Base-by-base conservation (phyloP, 2,888 invertebrate species). In the Eupithecia tripunctaria region DNA sequence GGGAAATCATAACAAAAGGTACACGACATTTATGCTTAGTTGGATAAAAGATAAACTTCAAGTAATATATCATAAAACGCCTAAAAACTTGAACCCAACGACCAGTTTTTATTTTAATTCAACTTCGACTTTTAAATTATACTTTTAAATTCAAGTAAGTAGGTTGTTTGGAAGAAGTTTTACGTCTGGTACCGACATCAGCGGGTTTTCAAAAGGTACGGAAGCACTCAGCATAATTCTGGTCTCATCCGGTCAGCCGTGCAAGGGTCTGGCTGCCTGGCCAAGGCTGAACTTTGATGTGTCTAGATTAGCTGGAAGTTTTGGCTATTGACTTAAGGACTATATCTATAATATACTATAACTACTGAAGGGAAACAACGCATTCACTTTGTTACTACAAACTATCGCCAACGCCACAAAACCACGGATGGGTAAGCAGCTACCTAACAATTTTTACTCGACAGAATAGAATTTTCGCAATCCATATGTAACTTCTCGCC, bases 261-360 rank as follows among this genome's bases (percentile, higher is more conserved):
- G n/a, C 18, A 36, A 63, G 36, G 36, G 63, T n/a, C 18, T n/a
- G 6, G 29, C 36, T 32, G 63, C n/a, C n/a, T n/a, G 29, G 63
- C 21, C 2, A 36, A 18, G 12, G 36, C 60, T 60, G 18, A 8
- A 29, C 36, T 36, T 62, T 36, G 32, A 63, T 63, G 36, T 36
- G 63, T 63, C 63, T 36, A 63, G 63, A 60, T 60, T 27, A 60
- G 15, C 25, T 25, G 56, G 25, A 51, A 51, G 51, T 51, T 56
- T 56, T 25, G 27, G 29, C 29, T 60, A 60, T 60, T 29, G 18
- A 25, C 12, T 14, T 25, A 56, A 56, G 12, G 21, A 25, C 56
- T n/a, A n/a, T n/a, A n/a, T n/a, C n/a, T n/a, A n/a, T n/a, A n/a
- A 12, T 25, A 10, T 10, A 25, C 51, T 14, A 12, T 14, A 56